phyloP scores from a whole-genome alignment of 2,888 invertebrate species.

The Pherbina coryleti region DNA sequence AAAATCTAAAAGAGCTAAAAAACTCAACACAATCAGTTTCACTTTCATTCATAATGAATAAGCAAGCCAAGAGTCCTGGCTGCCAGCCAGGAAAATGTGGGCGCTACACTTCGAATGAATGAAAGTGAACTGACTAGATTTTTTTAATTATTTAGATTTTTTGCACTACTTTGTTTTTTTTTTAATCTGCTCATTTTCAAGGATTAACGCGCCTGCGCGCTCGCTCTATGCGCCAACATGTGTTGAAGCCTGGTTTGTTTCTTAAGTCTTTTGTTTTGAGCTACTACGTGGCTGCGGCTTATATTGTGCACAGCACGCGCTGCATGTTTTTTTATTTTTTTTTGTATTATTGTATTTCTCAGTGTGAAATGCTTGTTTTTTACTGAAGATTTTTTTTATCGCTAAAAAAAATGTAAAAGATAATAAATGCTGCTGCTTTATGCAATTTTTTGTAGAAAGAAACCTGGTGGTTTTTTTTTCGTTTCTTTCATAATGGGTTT shows the following conservation, averaged over 20 bases:
- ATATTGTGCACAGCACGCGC: background rate
- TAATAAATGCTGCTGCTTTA: too few relatives aligned
- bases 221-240: background rate
- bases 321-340: background rate
- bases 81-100: background rate
- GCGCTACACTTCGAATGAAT: conserved; percentile 5
- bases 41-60: conserved; percentile 53
- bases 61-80: conserved; percentile 2
- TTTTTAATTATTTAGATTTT: background rate
- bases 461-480: too few relatives aligned
- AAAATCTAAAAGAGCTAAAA: background rate
- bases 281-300: background rate
- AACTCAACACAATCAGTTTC: conserved; percentile 47
- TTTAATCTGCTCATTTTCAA: background rate
- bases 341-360: background rate
- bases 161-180: background rate
- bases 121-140: conserved; percentile 7
- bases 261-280: conserved; percentile 12
- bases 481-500: too few relatives aligned
- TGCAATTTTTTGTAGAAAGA: too few relatives aligned
- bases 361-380: too few relatives aligned
- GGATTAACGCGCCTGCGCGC: conserved; percentile 19
- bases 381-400: too few relatives aligned
- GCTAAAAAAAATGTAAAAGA: too few relatives aligned
- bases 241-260: conserved; percentile 14